phyloP scores from a whole-genome alignment of 1,140 invertebrate species.

The Grapholita molesta region DNA sequence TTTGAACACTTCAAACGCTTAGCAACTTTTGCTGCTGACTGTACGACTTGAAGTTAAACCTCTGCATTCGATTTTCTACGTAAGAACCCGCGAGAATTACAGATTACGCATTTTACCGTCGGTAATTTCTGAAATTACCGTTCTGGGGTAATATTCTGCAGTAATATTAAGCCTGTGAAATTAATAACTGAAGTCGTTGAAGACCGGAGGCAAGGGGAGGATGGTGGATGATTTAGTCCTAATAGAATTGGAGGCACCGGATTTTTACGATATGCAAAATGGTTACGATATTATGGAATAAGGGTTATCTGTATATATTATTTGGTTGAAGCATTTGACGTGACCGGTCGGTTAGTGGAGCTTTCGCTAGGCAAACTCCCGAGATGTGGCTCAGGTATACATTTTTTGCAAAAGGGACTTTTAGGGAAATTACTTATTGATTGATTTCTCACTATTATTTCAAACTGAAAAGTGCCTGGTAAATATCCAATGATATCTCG shows the following conservation, averaged over 20 bases:
- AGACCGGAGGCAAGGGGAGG: not conserved
- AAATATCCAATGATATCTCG: no score
- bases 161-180: conserved; percentile 11
- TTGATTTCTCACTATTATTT: no score
- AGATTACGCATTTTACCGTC: conserved; percentile 11
- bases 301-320: not conserved
- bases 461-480: no score
- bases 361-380: no score
- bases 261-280: not conserved
- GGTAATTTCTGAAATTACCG: conserved; percentile 12
- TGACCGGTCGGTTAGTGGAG: no score
- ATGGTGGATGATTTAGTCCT: not conserved
- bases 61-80: not conserved
- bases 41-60: not conserved
- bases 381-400: no score
- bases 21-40: no score
- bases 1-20: no score
- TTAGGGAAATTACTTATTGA: no score
- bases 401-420: no score
- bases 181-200: conserved; percentile 13
- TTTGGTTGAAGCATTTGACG: no score
- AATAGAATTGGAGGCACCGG: not conserved
- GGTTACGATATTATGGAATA: not conserved
- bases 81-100: not conserved
- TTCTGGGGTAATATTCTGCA: conserved; percentile 13